These are phyloP conservation scores for Syrrhaptes paradoxus DNA, from an alignment of 2,113 vertebrate species.

Conservation along the genomic window DNA sequence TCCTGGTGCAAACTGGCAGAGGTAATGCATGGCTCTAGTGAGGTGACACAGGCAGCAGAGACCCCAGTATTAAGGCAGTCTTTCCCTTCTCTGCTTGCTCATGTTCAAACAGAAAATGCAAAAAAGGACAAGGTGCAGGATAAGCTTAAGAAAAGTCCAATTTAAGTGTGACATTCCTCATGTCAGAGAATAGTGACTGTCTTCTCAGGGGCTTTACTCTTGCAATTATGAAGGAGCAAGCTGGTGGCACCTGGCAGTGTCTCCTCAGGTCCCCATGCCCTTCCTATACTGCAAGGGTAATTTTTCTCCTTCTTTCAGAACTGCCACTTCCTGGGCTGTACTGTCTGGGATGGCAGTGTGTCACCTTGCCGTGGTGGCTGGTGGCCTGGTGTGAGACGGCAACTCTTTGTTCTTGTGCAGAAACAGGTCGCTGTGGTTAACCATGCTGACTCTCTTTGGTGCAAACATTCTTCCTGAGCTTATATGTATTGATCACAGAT, in stretches of 20 bases:
- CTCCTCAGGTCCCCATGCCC: not conserved
- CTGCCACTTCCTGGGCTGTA: not conserved
- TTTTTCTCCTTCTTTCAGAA: not conserved
- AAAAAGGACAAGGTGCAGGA: not conserved
- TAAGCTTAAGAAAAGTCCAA: not conserved
- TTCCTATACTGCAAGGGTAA: not conserved
- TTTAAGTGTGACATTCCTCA: not conserved
- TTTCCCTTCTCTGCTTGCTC: not conserved
- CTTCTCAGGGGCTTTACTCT: not conserved
- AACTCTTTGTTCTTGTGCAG: conserved; percentile 18
- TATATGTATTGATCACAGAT: not conserved
- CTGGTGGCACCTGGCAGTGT: not conserved
- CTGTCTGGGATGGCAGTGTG: not conserved
- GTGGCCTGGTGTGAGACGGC: not conserved
- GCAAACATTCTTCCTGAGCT: not conserved
- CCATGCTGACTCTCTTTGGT: not conserved
- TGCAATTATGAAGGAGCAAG: not conserved
- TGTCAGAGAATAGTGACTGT: not conserved
- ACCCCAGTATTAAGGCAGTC: not conserved
- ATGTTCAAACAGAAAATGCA: not conserved
- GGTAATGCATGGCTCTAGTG: not conserved
- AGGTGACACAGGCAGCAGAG: not conserved
- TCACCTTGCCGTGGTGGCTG: not conserved
- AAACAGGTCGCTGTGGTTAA: conserved; percentile 51
- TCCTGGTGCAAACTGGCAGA: not conserved